A percentile compares a stretch with the other conserved stretches of the same genome.
These are phyloP conservation scores for Bruchidius siliquastri DNA, from an alignment of 2,888 invertebrate genomes.

Conservation along the genomic window DNA sequence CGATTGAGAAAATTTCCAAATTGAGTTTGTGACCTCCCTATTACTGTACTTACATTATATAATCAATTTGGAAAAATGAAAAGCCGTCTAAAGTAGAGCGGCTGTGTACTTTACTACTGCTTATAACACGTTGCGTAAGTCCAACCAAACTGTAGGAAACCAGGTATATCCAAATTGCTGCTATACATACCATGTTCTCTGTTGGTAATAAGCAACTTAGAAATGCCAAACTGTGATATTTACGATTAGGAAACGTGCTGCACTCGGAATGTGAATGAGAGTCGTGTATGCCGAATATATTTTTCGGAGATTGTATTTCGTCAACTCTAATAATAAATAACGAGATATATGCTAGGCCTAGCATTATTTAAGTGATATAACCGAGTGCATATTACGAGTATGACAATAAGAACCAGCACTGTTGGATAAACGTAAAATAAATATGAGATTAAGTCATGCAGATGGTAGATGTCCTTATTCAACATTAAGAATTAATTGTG, in stretches of 20 bases:
- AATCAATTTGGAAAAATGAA: neutral
- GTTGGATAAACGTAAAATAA: neutral
- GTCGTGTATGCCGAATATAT: neutral
- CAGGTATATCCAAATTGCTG: constrained; percentile 8
- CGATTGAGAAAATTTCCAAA: neutral
- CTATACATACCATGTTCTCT: constrained; percentile 2
- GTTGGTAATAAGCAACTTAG: neutral
- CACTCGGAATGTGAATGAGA: neutral
- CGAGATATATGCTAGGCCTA: neutral
- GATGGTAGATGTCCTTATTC: too few relatives aligned
- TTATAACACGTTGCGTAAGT: neutral
- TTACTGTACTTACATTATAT: neutral
- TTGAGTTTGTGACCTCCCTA: neutral
- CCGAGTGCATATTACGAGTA: neutral
- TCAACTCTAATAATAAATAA: neutral
- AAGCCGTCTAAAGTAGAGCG: neutral
- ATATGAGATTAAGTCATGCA: too few relatives aligned
- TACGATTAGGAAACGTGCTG: neutral
- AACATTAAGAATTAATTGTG: too few relatives aligned
- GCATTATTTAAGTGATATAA: neutral
- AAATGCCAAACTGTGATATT: constrained; percentile 2
- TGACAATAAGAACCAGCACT: neutral
- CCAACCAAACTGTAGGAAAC: constrained; percentile 18
- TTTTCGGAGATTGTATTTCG: neutral
- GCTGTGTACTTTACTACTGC: neutral